Conservation (phyloP, 2,797 vertebrate species). For the Sardinella longiceps region DNA sequence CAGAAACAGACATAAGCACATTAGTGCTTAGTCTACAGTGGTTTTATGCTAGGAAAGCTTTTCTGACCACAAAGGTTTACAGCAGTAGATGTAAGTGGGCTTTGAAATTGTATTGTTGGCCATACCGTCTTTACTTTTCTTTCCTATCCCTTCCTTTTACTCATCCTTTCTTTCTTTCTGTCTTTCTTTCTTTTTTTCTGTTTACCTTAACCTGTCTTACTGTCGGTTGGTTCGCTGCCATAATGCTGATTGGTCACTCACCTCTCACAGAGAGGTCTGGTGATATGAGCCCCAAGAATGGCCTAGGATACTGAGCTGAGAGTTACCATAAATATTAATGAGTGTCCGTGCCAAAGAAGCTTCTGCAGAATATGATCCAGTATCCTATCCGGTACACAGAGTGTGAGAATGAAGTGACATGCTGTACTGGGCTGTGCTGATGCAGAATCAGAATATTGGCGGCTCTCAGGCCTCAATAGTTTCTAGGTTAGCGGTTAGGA, state of each 20-base stretch:
- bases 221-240: background rate
- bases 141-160: background rate
- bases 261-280: background rate
- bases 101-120: background rate
- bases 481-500: background rate
- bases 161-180: background rate
- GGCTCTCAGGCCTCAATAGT: background rate
- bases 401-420: background rate
- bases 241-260: background rate
- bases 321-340: slow-evolving; percentile 13
- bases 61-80: background rate
- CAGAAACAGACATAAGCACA: slow-evolving; percentile 11
- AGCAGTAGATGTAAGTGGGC: background rate
- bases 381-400: background rate
- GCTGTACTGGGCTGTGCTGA: background rate
- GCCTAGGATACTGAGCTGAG: background rate
- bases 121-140: background rate
- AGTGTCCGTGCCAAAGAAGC: background rate
- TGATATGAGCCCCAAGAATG: background rate
- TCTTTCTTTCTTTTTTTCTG: no score
- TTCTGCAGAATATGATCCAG: background rate
- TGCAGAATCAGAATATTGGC: background rate
- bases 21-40: background rate
- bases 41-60: background rate
- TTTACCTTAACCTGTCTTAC: background rate